Conservation (phyloP, 92 coral and sea anemone species). For the Desmophyllum pertusum region DNA sequence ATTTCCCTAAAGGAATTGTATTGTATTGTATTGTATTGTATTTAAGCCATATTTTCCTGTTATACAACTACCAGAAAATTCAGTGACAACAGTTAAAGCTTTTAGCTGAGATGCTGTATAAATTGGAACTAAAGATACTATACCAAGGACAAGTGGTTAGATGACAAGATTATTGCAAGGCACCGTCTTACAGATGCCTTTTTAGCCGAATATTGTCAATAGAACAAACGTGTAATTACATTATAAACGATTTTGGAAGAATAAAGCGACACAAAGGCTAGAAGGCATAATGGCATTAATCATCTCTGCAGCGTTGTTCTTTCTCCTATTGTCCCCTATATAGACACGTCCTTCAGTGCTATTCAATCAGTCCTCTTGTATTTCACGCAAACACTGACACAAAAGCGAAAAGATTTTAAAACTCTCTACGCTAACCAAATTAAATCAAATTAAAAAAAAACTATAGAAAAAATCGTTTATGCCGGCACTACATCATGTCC, state of each 20-base stretch:
- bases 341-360: background rate
- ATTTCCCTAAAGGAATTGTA: too few species aligned
- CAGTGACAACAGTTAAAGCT: too few species aligned
- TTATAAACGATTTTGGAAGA: conserved; percentile 23
- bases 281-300: background rate
- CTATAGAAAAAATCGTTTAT: background rate
- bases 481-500: background rate
- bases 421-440: background rate
- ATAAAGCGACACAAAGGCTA: conserved; percentile 19
- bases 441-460: background rate
- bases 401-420: background rate
- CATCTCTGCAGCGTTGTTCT: background rate
- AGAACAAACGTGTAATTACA: conserved; percentile 33
- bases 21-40: too few species aligned
- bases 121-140: too few species aligned
- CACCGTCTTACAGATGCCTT: background rate
- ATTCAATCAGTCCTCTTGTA: background rate
- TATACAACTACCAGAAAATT: too few species aligned
- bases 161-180: background rate
- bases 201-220: background rate
- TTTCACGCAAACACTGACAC: background rate
- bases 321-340: background rate
- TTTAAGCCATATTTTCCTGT: too few species aligned
- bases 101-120: too few species aligned
- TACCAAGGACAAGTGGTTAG: background rate